Evolutionary conservation across 2,113 vertebrate genomes (phyloP).

Genomic region (Microcebus griseorufus): DNA sequence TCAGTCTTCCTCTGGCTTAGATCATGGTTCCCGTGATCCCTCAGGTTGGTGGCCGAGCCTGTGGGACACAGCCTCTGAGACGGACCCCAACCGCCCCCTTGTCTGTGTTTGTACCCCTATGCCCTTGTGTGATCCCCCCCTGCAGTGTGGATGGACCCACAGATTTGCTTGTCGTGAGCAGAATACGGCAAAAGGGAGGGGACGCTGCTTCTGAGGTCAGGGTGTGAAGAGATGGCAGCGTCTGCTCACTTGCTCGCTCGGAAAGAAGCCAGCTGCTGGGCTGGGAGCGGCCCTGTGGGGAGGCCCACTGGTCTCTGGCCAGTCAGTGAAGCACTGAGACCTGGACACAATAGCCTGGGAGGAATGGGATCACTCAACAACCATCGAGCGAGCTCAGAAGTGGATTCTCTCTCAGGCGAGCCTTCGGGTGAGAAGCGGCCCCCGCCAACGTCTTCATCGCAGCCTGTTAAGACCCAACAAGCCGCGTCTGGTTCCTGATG

Average conservation of each 20-base stretch:
- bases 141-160: neutral
- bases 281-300: neutral
- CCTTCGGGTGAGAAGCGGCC: neutral
- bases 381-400: accelerated
- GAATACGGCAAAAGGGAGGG: neutral
- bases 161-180: neutral
- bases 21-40: neutral
- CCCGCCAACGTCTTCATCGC: neutral
- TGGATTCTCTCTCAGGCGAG: neutral
- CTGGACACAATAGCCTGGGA: neutral
- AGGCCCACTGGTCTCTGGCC: neutral
- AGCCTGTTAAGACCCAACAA: neutral
- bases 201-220: neutral
- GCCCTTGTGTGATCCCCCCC: no score
- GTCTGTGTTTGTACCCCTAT: neutral
- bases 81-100: neutral
- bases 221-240: neutral
- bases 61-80: neutral
- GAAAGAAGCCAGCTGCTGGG: neutral
- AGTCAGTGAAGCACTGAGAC: neutral
- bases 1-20: neutral
- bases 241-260: neutral
- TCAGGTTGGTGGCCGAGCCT: neutral
- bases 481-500: neutral
- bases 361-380: neutral